Base-by-base conservation (phyloP, 2,888 invertebrate species). In the Aphidius colemani region DNA sequence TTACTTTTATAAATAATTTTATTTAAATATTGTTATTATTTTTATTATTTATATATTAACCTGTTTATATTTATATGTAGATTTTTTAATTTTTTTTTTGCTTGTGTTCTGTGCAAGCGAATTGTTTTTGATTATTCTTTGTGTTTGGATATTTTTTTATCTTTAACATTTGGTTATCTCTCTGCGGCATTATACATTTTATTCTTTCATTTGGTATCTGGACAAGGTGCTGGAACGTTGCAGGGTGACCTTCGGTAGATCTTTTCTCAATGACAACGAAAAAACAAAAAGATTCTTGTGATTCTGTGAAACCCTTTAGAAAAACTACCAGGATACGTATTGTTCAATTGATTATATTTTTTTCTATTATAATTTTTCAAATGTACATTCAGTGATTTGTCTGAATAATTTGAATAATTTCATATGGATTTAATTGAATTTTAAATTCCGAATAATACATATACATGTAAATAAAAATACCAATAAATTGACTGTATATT, bases 201-300 rank as follows among this genome's bases (percentile, higher is more conserved):
- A 50, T 18, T 18, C 55, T 43, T 13, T 55, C n/a, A 55, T 46
- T 48, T 11, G 57, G 48, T 55, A 66, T 57, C 48, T 59, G 59
- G 55, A 65, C 64, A 46, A 50, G 59, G 43, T 56, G 50, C 41
- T n/a, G 66, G 67, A 67, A 69, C 62, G 59, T 56, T 53, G 64
- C 63, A 61, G 66, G 56, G 63, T 57, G 59, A 63, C 58, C 56
- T 62, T 55, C 46, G 44, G 48, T 55, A 44, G 46, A 50, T 53
- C 55, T 59, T 59, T 59, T 41, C 30, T 59, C 48, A 49, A 56
- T 61, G 61, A 61, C 61, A 61, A 55, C 53, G 55, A 61, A 55
- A 48, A 46, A 61, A 55, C 46, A 49, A 46, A 43, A 50, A 61
- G 56, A 56, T 56, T 61, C 49, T 30, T 30, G 30, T 30, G 2